Evolutionary conservation across 2,113 vertebrate species (phyloP).

Genomic region (Sapajus apella): DNA sequence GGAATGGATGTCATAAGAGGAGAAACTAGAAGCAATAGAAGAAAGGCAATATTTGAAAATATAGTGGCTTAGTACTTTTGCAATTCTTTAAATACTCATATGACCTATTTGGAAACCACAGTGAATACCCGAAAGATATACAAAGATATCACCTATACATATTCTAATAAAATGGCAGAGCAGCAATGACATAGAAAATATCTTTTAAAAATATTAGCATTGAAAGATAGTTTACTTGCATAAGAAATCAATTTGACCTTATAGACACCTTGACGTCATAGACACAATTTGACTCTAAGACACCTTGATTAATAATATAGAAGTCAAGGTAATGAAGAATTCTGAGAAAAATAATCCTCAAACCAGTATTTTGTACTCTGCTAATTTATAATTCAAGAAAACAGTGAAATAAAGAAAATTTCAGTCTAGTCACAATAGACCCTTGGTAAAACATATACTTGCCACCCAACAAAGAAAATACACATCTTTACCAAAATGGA

Average conservation of each 20-base stretch:
- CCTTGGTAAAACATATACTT: not conserved
- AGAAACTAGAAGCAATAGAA: not conserved
- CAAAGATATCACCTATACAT: not conserved
- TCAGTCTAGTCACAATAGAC: not conserved
- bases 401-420: not conserved
- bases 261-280: not conserved
- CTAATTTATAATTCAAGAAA: not conserved
- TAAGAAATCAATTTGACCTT: not conserved
- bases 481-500: not conserved
- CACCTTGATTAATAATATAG: not conserved
- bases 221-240: not conserved
- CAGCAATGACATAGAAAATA: not conserved
- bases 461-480: not conserved
- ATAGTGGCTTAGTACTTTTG: not conserved
- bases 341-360: not conserved
- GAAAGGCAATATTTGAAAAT: not conserved
- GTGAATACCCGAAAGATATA: not conserved
- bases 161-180: not conserved
- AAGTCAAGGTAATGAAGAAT: not conserved
- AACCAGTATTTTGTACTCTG: not conserved
- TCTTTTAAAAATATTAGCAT: not conserved
- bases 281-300: not conserved
- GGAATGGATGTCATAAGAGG: not conserved
- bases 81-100: not conserved
- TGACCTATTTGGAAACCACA: not conserved